These are phyloP conservation scores for Poicephalus gulielmi DNA, from an alignment of 2,113 vertebrate species.

Conservation along the genomic window DNA sequence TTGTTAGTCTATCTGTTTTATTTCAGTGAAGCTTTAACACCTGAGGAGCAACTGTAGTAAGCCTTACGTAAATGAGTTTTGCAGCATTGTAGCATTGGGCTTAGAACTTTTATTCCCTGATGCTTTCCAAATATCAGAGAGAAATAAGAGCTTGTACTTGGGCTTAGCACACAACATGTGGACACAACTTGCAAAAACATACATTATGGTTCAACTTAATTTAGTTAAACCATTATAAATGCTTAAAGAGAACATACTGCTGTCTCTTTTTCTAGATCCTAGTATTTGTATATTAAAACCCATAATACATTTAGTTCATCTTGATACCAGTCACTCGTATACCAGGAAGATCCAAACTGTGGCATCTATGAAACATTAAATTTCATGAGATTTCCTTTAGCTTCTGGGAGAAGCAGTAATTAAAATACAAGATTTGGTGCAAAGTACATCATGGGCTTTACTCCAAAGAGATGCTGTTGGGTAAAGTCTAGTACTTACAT, in stretches of 20 bases:
- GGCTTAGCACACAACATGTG: background rate
- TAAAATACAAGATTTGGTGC: background rate
- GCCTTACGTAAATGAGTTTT: background rate
- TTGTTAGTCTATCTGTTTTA: slow-evolving; percentile 4
- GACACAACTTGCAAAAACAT: background rate
- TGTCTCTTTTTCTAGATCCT: background rate
- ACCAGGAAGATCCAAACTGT: background rate
- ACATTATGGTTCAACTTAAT: background rate
- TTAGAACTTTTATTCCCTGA: background rate
- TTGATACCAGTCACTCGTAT: background rate
- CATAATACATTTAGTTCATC: background rate
- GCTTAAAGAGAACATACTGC: background rate
- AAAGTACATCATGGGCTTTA: background rate
- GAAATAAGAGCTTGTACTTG: background rate
- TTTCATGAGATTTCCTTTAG: background rate
- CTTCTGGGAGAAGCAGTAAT: background rate
- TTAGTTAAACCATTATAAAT: background rate
- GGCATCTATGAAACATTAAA: background rate
- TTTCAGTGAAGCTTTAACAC: background rate
- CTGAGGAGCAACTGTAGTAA: background rate
- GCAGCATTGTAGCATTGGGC: background rate
- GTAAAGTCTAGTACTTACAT: background rate
- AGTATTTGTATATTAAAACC: background rate
- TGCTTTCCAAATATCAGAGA: background rate
- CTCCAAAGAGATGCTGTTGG: background rate